Conservation (phyloP, 1,140 invertebrate genomes). For the Lasaia peninsularis region DNA sequence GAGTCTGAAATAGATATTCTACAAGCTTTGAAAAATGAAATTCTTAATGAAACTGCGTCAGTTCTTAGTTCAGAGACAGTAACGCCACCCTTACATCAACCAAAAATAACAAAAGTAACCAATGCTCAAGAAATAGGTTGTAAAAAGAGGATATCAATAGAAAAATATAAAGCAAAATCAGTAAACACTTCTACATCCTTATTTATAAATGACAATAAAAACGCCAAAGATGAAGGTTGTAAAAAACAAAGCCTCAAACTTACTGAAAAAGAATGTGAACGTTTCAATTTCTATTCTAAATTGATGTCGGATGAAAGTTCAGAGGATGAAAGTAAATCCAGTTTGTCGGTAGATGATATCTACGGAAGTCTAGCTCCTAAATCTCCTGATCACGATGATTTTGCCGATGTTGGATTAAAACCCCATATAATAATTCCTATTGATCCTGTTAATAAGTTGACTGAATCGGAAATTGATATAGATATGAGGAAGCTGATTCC, state of each 20-base stretch:
- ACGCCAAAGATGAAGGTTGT: constrained; percentile 38
- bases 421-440: constrained; percentile 61
- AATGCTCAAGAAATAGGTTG: constrained; percentile 50
- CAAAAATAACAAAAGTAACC: constrained; percentile 61
- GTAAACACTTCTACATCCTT: neutral
- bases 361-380: constrained; percentile 55
- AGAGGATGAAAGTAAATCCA: constrained; percentile 40
- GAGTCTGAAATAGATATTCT: constrained; percentile 71
- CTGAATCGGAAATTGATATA: constrained; percentile 43
- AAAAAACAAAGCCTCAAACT: constrained; percentile 67
- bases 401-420: constrained; percentile 35
- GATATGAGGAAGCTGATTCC: constrained; percentile 57
- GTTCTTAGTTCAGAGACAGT: constrained; percentile 32
- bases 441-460: constrained; percentile 46
- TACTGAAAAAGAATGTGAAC: constrained; percentile 77
- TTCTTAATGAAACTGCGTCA: constrained; percentile 49
- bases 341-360: constrained; percentile 36
- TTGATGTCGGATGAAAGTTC: constrained; percentile 48
- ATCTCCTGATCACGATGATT: constrained; percentile 61
- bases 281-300: constrained; percentile 77
- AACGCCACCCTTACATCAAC: constrained; percentile 57
- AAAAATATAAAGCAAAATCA: constrained; percentile 71
- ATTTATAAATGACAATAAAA: neutral
- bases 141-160: constrained; percentile 71
- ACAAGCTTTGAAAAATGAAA: constrained; percentile 72